Conservation (phyloP, 1,140 invertebrate genomes). For the Phymastichus coffea region DNA sequence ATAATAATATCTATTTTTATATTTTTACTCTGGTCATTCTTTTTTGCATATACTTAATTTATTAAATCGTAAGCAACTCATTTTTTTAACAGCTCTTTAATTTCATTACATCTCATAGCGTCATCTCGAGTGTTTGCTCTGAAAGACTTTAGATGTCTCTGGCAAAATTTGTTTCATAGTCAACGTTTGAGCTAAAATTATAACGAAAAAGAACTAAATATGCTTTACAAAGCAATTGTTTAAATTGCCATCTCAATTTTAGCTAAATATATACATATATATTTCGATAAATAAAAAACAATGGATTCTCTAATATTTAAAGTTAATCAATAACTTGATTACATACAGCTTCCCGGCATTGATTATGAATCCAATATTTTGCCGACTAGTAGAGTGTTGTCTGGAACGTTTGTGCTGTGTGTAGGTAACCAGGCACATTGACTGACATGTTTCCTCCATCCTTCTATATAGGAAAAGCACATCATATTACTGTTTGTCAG, state of each 20-base stretch:
- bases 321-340: too few species aligned
- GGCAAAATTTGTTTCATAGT: slow-evolving; percentile 23
- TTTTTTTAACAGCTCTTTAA: slow-evolving; percentile 7
- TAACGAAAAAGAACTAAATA: background rate
- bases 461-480: slow-evolving; percentile 47
- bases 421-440: slow-evolving; percentile 54
- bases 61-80: slow-evolving; percentile 1
- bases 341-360: slow-evolving; percentile 14
- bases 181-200: slow-evolving; percentile 9
- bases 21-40: background rate
- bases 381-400: slow-evolving; percentile 43
- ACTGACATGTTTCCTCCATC: slow-evolving; percentile 50
- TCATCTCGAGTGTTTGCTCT: slow-evolving; percentile 25
- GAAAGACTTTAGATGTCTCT: slow-evolving; percentile 9
- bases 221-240: too few species aligned
- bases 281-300: too few species aligned
- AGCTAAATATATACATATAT: too few species aligned
- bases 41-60: background rate
- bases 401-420: slow-evolving; percentile 54
- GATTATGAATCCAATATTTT: slow-evolving; percentile 28
- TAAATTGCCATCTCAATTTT: too few species aligned
- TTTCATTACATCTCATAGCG: slow-evolving; percentile 16
- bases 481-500: slow-evolving; percentile 48
- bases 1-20: slow-evolving; percentile 5
- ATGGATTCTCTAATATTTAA: too few species aligned